Base-by-base conservation (phyloP, 2,888 invertebrate genomes). In the Alsophila aescularia region DNA sequence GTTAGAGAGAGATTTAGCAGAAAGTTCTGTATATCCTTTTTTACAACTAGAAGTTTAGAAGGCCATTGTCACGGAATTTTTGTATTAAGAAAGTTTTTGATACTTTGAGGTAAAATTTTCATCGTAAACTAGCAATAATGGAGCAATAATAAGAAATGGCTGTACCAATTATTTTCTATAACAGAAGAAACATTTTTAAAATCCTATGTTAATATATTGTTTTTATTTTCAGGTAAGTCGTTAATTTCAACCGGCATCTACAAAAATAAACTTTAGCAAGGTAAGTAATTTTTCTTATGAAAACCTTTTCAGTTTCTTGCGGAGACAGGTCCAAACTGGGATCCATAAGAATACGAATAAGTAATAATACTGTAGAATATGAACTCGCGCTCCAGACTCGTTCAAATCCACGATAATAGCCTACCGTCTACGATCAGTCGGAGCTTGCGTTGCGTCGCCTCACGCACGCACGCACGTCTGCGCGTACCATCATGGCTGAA, bases 191-290 rank as follows among this genome's bases (percentile, higher is more conserved):
- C n/a, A 1, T 29, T 9, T 2, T 4, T 29, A 2, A n/a, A 10
- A 29, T 24, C 7, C 7, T 7, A 7, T 24, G 9, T 15, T 9
- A 35, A 6, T 8, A 9, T 24, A 24, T 15, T 16, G 32, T 39
- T 44, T 40, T 34, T 40, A 4, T 49, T 64, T 64, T 27, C 64
- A 61, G 62, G 64, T 60, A 64, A 58, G 60, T 58, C 7, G 2
- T 6, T n/a, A 10, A 40, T 10, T n/a, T n/a, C 15, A n/a, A 32
- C 12, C 7, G 13, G 13, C 13, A 39, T 7, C 14, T 10, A 5
- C 16, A 4, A 4, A 9, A 13, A 24, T 13, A 14, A 2, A 21
- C 13, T 13, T 24, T 10, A 24, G 14, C 9, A 15, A 13, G 40
- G 40, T 40, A 27, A 40, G 40, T 40, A n/a, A 29, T n/a, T 10